Evolutionary conservation across 2,888 invertebrate species (phyloP).

Genomic region (Gymnocheta viridis): DNA sequence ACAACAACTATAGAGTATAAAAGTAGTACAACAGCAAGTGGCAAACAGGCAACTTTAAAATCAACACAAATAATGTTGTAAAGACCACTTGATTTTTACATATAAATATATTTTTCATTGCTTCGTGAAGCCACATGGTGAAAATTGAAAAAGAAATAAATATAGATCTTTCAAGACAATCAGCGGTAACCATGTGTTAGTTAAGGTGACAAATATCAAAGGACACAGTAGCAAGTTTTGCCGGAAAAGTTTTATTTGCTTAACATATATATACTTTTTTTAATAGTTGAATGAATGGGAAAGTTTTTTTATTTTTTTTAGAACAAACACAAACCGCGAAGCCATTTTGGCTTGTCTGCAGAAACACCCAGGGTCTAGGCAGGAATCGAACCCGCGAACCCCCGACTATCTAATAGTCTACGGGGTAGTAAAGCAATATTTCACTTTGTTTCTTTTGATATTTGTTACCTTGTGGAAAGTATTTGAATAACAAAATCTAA

Average conservation of each 20-base stretch:
- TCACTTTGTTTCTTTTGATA: not conserved
- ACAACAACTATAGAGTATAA: too few species aligned
- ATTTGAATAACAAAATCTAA: constrained; percentile 13
- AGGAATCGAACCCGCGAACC: too few species aligned
- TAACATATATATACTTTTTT: too few species aligned
- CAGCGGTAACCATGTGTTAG: not conserved
- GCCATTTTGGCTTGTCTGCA: too few species aligned
- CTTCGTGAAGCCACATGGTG: not conserved
- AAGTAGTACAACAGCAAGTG: not conserved
- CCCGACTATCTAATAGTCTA: too few species aligned
- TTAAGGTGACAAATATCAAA: not conserved
- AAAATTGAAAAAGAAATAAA: not conserved
- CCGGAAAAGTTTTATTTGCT: too few species aligned
- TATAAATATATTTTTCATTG: not conserved
- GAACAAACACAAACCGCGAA: too few species aligned
- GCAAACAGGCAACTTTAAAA: not conserved
- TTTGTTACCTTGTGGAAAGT: not conserved
- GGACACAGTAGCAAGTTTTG: too few species aligned
- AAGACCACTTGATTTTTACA: constrained; percentile 38
- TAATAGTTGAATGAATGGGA: too few species aligned
- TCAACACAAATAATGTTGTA: constrained; percentile 42
- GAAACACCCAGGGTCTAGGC: too few species aligned
- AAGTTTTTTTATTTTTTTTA: too few species aligned
- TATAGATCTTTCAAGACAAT: constrained; percentile 16
- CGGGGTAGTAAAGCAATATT: not conserved